A percentile compares a stretch with the other conserved stretches of the same genome.
phyloP scores from a whole-genome alignment of 2,797 vertebrate genomes.

The Poeciliopsis presidionis region DNA sequence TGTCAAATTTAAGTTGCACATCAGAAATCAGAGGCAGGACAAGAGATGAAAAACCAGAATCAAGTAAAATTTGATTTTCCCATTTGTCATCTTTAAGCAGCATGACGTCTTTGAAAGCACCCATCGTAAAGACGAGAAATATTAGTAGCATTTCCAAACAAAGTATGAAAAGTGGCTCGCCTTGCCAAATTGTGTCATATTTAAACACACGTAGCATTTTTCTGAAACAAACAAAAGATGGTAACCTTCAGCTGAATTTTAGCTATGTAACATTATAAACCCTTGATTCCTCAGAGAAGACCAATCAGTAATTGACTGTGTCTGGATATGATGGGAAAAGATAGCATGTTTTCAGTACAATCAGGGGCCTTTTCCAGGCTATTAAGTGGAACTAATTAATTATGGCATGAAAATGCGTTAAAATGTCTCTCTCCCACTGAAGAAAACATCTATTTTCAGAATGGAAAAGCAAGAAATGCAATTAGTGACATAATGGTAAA shows the following conservation, averaged over 20 bases:
- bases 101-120: background rate
- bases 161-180: constrained; percentile 5
- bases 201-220: constrained; percentile 23
- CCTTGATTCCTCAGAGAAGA: constrained; percentile 28
- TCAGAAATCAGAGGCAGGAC: background rate
- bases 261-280: constrained; percentile 7
- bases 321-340: constrained; percentile 61
- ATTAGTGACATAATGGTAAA: constrained; percentile 78
- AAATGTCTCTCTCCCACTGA: constrained; percentile 64
- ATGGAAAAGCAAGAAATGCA: constrained; percentile 80
- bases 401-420: constrained; percentile 77
- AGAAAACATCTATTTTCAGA: constrained; percentile 71
- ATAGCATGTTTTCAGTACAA: constrained; percentile 66
- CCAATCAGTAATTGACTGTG: constrained; percentile 61
- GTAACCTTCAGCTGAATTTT: constrained; percentile 25
- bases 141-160: constrained; percentile 16
- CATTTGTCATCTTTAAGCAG: background rate
- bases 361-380: constrained; percentile 70
- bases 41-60: background rate
- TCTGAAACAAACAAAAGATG: constrained; percentile 22
- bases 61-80: background rate
- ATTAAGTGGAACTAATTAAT: constrained; percentile 80
- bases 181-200: background rate
- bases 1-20: background rate
- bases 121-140: background rate